Conservation (phyloP, 2,113 vertebrate species). For the Gobiocypris rarus region DNA sequence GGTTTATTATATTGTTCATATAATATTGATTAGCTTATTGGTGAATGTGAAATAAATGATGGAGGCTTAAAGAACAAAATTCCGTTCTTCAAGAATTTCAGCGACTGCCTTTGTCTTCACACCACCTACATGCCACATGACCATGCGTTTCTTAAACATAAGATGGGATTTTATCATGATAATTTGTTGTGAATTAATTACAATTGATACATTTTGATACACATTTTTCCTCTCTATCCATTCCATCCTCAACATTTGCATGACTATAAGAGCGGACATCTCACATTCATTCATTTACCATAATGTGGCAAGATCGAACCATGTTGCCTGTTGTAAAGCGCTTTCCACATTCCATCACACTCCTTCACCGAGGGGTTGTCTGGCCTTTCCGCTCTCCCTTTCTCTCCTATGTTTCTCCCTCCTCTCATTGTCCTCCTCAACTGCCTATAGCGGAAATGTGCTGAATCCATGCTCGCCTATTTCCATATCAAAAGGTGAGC, state of each 20-base stretch:
- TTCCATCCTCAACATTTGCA: neutral
- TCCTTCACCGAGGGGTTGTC: neutral
- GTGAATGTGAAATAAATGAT: neutral
- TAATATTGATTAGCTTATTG: neutral
- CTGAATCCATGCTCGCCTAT: conserved; percentile 56
- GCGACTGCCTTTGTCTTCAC: conserved; percentile 28
- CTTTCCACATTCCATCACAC: conserved; percentile 37
- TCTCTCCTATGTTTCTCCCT: conserved; percentile 35
- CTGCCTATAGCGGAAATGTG: conserved; percentile 47
- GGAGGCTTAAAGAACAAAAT: neutral
- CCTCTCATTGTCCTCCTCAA: conserved; percentile 49
- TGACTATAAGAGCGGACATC: neutral
- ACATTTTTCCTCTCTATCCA: neutral
- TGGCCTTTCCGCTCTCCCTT: conserved; percentile 36
- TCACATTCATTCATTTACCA: conserved; percentile 4
- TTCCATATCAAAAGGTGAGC: conserved; percentile 74
- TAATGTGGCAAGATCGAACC: neutral
- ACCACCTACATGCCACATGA: conserved; percentile 2
- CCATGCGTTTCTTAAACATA: neutral
- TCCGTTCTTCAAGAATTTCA: neutral
- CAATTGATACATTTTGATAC: neutral
- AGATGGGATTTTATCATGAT: conserved; percentile 5
- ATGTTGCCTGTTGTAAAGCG: neutral
- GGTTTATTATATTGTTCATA: neutral
- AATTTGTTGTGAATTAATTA: neutral